Evolutionary conservation across 2,888 invertebrate genomes (phyloP).

Genomic region (Melanotus villosus): DNA sequence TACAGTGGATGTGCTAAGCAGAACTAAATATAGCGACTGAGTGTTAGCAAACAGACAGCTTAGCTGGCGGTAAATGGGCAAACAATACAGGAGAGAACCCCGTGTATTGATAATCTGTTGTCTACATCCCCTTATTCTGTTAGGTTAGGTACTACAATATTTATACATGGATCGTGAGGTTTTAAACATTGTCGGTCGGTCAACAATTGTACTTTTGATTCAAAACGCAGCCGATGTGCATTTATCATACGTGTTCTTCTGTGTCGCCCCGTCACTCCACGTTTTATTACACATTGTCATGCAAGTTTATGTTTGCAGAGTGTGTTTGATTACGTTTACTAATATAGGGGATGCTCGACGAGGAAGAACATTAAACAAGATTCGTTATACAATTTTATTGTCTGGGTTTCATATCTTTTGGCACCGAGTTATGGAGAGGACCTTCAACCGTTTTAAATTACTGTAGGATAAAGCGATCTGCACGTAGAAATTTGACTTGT

Average conservation of each 20-base stretch:
- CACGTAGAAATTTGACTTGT: no score
- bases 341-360: constrained; percentile 43
- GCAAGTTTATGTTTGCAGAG: constrained; percentile 50
- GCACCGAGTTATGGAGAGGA: not conserved
- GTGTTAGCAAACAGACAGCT: constrained; percentile 66
- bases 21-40: constrained; percentile 58
- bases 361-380: not conserved
- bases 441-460: no score
- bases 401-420: not conserved
- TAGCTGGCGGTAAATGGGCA: constrained; percentile 69
- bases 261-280: constrained; percentile 38
- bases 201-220: constrained; percentile 51
- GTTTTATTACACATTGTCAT: constrained; percentile 54
- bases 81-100: constrained; percentile 63
- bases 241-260: constrained; percentile 54
- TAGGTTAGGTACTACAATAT: constrained; percentile 65
- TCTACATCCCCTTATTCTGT: constrained; percentile 65
- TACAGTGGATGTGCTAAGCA: constrained; percentile 47
- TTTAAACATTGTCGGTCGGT: constrained; percentile 58
- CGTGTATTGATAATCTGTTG: constrained; percentile 66
- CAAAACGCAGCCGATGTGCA: constrained; percentile 49
- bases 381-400: constrained; percentile 31
- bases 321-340: constrained; percentile 45
- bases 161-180: constrained; percentile 63
- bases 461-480: no score